Evolutionary conservation across 2,797 vertebrate species (phyloP), one percentile per base, ranked within the genome.

Genomic region (Tinamus major): DNA sequence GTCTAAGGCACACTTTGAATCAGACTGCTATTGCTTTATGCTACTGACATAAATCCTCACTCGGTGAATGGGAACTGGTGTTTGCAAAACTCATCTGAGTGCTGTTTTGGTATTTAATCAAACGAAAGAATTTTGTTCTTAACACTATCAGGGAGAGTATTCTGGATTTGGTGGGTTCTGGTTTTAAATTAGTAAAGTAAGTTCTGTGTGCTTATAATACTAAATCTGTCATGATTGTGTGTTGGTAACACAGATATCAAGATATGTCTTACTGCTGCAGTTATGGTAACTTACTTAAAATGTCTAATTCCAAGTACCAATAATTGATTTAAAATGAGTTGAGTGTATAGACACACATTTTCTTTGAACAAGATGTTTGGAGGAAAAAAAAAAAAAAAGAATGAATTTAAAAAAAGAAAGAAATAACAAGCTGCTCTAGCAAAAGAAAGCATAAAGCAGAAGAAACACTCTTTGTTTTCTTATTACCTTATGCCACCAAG

Each of bases 121-220:
- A 24, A 35, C 44, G 9, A 6, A 37, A 69, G 4, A 4, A 4
- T 58, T 33, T 70, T 71, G 64, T 39, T 35, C 7, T 67, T n/a
- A 65, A 46, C 0, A 2, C 1, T 1, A 5, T 44, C 29, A 48
- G 27, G 3, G 10, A 10, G 13, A 70, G 12, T 29, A 41, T 27
- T 4, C 2, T 78, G 39, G 12, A 5, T 67, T 64, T 75, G 24
- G 23, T 14, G 33, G 58, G 31, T 16, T 71, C 83, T 86, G 8
- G 1, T 55, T 10, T 79, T 56, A 4, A 16, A 20, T 16, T 0
- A 53, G 8, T 56, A 62, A 65, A 85, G 15, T 12, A 49, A 62
- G 13, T 4, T 67, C 16, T 61, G 26, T 23, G 2, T 48, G 21
- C 55, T 76, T 62, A 46, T 31, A 24, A 7, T 42, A 48, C 19